Evolutionary conservation across 2,888 invertebrate genomes (phyloP).

Genomic region (Leucania comma): DNA sequence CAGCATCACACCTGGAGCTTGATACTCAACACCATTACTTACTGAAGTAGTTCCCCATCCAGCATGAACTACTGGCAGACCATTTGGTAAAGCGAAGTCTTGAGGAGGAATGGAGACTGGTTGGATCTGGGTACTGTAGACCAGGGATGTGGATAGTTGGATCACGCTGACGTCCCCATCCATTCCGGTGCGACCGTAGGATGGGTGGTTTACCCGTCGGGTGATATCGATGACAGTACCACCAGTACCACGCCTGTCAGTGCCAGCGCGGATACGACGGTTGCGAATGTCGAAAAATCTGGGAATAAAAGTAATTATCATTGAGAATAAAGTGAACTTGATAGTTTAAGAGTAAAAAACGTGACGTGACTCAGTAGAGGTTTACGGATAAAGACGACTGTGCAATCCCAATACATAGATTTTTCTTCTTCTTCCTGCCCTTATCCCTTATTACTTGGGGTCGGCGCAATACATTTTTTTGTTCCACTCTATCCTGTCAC

Average conservation of each 20-base stretch:
- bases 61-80: constrained; percentile 66
- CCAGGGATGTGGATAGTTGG: constrained; percentile 49
- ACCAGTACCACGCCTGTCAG: constrained; percentile 64
- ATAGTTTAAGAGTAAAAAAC: too few relatives aligned
- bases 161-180: constrained; percentile 72
- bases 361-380: too few relatives aligned
- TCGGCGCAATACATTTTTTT: too few relatives aligned
- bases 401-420: too few relatives aligned
- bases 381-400: too few relatives aligned
- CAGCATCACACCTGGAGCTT: too few relatives aligned
- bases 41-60: constrained; percentile 72
- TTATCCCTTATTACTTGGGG: too few relatives aligned
- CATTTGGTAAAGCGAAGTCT: constrained; percentile 53
- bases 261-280: constrained; percentile 71
- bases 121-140: constrained; percentile 52
- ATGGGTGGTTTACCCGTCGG: constrained; percentile 65
- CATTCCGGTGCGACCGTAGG: constrained; percentile 52
- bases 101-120: constrained; percentile 50
- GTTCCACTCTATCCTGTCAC: too few relatives aligned
- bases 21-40: too few relatives aligned
- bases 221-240: constrained; percentile 61
- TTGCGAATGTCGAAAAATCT: constrained; percentile 38
- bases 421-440: too few relatives aligned
- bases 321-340: background rate
- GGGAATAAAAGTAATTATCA: background rate